phyloP scores from a whole-genome alignment of 2,888 invertebrate species.

The Campaea margaritaria region DNA sequence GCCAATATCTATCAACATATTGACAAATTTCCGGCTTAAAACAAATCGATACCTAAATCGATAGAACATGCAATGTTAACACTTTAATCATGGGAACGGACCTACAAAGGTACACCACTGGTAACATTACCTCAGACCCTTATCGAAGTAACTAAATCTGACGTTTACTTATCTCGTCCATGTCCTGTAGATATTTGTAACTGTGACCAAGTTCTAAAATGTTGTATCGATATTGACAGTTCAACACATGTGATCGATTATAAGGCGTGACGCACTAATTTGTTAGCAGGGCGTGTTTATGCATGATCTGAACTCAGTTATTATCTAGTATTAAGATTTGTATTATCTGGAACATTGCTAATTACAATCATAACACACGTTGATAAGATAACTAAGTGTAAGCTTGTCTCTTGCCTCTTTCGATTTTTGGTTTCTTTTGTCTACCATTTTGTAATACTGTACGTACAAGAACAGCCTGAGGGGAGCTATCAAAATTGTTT shows the following conservation, averaged over 20 bases:
- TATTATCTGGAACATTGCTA: constrained; percentile 22
- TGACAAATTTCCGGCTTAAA: constrained; percentile 36
- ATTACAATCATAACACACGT: constrained; percentile 13
- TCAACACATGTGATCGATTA: constrained; percentile 32
- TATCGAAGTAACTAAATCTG: constrained; percentile 10
- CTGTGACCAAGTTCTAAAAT: constrained; percentile 3
- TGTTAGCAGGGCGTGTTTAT: constrained; percentile 35
- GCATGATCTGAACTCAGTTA: constrained; percentile 19
- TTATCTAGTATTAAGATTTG: constrained; percentile 8
- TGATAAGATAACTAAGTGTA: background rate
- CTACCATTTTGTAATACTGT: too few relatives aligned
- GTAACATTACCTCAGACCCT: background rate
- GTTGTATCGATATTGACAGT: background rate
- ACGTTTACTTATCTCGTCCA: background rate
- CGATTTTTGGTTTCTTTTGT: too few relatives aligned
- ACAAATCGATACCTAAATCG: constrained; percentile 25
- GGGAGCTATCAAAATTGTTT: too few relatives aligned
- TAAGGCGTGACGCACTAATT: constrained; percentile 37
- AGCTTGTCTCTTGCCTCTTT: too few relatives aligned
- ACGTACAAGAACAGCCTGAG: too few relatives aligned
- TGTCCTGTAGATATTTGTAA: background rate
- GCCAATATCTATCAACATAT: constrained; percentile 28
- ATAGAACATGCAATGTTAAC: constrained; percentile 25
- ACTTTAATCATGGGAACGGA: constrained; percentile 29
- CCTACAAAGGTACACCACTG: constrained; percentile 7